Evolutionary conservation across 2,797 vertebrate genomes (phyloP).

Genomic region (Chelonia mydas): DNA sequence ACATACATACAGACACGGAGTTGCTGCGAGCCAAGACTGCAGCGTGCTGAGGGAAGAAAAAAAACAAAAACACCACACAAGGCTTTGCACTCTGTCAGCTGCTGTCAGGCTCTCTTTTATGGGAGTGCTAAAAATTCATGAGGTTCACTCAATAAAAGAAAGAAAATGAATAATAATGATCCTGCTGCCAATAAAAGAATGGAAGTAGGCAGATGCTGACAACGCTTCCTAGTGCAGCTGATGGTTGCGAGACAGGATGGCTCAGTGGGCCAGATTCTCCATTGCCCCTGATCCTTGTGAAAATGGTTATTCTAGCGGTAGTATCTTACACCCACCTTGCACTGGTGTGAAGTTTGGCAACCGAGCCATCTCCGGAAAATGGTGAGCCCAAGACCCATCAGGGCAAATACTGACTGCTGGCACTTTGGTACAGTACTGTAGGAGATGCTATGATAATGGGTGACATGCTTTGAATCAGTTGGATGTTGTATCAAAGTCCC

Average conservation of each 20-base stretch:
- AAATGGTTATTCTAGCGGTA: not conserved
- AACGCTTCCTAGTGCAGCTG: accelerated
- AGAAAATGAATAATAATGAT: constrained; percentile 8
- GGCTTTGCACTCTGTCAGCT: constrained; percentile 21
- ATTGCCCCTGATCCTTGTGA: not conserved
- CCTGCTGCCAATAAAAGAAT: not conserved
- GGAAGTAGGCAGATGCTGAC: accelerated
- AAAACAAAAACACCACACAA: not conserved
- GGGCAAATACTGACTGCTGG: not conserved
- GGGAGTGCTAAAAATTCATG: not conserved
- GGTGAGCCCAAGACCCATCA: not conserved
- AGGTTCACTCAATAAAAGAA: not conserved
- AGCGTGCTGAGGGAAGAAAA: not conserved
- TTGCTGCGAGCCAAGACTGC: not conserved
- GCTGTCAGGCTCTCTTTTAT: not conserved
- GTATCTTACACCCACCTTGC: not conserved
- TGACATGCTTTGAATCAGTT: not conserved
- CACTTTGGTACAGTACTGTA: not conserved
- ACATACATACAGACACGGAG: not conserved
- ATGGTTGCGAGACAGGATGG: not conserved
- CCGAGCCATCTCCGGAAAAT: not conserved
- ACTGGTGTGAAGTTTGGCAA: not conserved
- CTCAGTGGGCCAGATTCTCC: not conserved
- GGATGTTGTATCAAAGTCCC: not conserved
- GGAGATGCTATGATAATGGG: not conserved